Evolutionary conservation across 2,113 vertebrate species (phyloP).

Genomic region (Sterna hirundo): DNA sequence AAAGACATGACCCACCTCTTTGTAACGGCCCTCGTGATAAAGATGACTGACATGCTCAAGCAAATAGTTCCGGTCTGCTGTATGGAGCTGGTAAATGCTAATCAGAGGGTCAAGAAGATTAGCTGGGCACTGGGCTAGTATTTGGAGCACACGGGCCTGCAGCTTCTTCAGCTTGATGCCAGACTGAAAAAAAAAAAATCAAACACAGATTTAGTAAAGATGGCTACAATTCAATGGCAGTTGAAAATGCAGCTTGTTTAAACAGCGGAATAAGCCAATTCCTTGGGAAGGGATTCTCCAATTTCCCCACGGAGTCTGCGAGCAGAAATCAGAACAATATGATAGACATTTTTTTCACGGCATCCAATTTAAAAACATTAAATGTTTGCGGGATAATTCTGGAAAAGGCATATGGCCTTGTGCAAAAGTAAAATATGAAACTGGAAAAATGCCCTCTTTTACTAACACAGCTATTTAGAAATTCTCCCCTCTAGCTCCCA

Average conservation of each 20-base stretch:
- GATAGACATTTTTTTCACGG: neutral
- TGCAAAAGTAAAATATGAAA: neutral
- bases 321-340: conserved; percentile 52
- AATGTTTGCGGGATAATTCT: neutral
- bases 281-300: conserved; percentile 48
- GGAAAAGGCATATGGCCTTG: neutral
- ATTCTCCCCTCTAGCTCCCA: neutral
- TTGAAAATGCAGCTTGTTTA: conserved; percentile 11
- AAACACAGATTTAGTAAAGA: conserved; percentile 24
- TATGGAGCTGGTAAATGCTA: conserved; percentile 66
- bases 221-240: neutral
- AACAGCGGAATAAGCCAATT: neutral
- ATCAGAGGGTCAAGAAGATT: conserved; percentile 57
- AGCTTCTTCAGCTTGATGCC: conserved; percentile 28
- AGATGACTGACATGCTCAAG: conserved; percentile 47
- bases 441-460: neutral
- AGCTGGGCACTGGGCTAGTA: conserved; percentile 40
- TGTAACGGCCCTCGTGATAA: conserved; percentile 57
- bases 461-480: neutral
- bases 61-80: conserved; percentile 39
- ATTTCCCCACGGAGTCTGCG: conserved; percentile 18
- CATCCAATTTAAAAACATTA: neutral
- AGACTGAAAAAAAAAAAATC: neutral
- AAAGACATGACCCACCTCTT: conserved; percentile 65
- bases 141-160: conserved; percentile 10